A percentile compares a stretch with the other conserved stretches of the same genome.
Conservation (phyloP, 2,113 vertebrate species). For the Dunckerocampus dactyliophorus region DNA sequence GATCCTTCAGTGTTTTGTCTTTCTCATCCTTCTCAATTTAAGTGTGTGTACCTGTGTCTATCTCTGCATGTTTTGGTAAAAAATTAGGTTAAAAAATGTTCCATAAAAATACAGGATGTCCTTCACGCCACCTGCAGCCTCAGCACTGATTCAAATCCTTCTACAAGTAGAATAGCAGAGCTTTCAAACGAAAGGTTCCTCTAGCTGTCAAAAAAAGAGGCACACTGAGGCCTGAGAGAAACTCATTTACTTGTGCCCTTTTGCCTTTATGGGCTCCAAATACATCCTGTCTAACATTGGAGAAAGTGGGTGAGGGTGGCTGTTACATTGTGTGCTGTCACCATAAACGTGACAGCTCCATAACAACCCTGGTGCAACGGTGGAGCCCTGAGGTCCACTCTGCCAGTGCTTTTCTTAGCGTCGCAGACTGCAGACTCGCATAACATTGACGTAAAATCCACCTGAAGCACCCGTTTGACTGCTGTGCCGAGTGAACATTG, state of each 20-base stretch:
- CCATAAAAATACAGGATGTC: constrained; percentile 41
- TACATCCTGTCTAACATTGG: constrained; percentile 4
- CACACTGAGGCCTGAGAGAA: neutral
- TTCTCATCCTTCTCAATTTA: neutral
- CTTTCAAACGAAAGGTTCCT: constrained; percentile 1
- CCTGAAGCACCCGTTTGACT: neutral
- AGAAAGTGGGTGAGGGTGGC: neutral
- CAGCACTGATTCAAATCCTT: neutral
- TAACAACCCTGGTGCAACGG: constrained; percentile 40
- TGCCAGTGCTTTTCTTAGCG: constrained; percentile 22
- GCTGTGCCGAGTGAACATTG: neutral
- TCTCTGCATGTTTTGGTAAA: constrained; percentile 47
- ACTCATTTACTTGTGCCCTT: constrained; percentile 9
- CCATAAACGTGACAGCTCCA: constrained; percentile 43
- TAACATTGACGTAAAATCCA: no score
- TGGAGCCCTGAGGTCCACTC: constrained; percentile 39
- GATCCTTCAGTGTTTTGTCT: neutral
- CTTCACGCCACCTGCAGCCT: constrained; percentile 17
- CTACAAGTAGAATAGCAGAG: no score
- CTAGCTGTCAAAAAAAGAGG: neutral
- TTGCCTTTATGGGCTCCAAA: constrained; percentile 3
- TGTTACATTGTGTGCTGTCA: constrained; percentile 16
- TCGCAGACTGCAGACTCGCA: neutral
- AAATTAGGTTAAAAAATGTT: constrained; percentile 35
- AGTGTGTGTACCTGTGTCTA: neutral